A percentile compares a stretch with the other conserved stretches of the same genome.
These are phyloP conservation scores for Jaculus jaculus DNA, from an alignment of 2,113 vertebrate genomes.

Conservation along the genomic window DNA sequence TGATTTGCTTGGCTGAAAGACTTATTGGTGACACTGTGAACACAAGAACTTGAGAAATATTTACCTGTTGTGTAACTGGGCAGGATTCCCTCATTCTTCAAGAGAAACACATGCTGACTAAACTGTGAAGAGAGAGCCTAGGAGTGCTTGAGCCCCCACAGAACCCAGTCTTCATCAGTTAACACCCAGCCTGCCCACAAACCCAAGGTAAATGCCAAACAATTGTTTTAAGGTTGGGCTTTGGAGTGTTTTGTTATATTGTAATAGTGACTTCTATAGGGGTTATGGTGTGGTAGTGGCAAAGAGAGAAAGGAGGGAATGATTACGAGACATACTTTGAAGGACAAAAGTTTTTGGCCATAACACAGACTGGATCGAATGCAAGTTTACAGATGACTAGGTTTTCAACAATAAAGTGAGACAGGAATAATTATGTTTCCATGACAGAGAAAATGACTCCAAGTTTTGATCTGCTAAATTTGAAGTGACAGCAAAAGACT, in stretches of 20 bases:
- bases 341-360: background rate
- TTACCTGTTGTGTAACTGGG: background rate
- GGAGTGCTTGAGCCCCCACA: background rate
- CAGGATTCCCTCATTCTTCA: background rate
- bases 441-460: background rate
- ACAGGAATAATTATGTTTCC: background rate
- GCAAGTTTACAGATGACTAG: background rate
- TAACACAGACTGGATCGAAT: background rate
- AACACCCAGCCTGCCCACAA: background rate
- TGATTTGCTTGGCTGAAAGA: background rate
- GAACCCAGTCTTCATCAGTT: background rate
- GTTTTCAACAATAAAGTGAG: background rate
- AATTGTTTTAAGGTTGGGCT: conserved; percentile 9
- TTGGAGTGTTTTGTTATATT: background rate
- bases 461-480: background rate
- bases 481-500: background rate
- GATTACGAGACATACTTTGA: background rate
- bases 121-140: background rate
- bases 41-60: background rate
- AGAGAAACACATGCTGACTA: background rate
- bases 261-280: background rate
- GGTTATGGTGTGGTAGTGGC: background rate
- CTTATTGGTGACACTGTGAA: background rate
- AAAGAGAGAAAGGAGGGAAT: background rate
- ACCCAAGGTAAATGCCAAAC: background rate